Conservation (phyloP, 2,797 vertebrate species). For the Lithobates pipiens region DNA sequence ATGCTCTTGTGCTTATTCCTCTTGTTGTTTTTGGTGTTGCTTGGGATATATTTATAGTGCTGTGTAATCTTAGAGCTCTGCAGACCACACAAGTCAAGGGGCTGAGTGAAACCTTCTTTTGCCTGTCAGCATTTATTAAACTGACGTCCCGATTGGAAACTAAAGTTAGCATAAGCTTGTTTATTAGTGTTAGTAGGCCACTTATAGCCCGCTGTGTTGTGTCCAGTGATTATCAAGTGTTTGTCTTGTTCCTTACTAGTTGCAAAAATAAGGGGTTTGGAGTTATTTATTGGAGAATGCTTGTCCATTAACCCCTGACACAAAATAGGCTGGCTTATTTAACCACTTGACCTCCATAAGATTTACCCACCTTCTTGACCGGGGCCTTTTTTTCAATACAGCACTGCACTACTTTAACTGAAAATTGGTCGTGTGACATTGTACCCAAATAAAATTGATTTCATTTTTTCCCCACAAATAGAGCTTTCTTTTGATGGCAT, state of each 20-base stretch:
- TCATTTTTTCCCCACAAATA: no score
- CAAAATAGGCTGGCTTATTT: no score
- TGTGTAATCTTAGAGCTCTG: slow-evolving; percentile 68
- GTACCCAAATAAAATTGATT: no score
- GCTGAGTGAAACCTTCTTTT: slow-evolving; percentile 62
- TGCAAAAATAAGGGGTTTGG: background rate
- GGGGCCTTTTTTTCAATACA: no score
- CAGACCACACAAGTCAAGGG: slow-evolving; percentile 70
- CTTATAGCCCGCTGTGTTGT: slow-evolving; percentile 49
- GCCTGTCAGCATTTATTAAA: slow-evolving; percentile 67
- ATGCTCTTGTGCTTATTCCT: background rate
- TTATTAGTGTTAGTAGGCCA: slow-evolving; percentile 40
- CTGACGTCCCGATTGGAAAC: slow-evolving; percentile 42
- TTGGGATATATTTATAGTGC: slow-evolving; percentile 63
- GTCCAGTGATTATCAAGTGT: no score
- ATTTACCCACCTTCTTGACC: no score
- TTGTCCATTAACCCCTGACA: no score
- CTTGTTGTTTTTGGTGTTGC: slow-evolving; percentile 18
- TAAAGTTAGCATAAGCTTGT: slow-evolving; percentile 61
- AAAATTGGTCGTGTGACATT: no score
- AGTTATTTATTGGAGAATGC: no score
- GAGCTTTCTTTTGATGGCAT: no score
- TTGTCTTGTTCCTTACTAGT: slow-evolving; percentile 55
- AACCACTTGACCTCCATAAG: no score
- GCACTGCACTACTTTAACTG: no score